Percentiles rank a stretch among this genome's conserved stretches.
phyloP scores from a whole-genome alignment of 2,888 invertebrate species.

The Dasysyrphus tricinctus region DNA sequence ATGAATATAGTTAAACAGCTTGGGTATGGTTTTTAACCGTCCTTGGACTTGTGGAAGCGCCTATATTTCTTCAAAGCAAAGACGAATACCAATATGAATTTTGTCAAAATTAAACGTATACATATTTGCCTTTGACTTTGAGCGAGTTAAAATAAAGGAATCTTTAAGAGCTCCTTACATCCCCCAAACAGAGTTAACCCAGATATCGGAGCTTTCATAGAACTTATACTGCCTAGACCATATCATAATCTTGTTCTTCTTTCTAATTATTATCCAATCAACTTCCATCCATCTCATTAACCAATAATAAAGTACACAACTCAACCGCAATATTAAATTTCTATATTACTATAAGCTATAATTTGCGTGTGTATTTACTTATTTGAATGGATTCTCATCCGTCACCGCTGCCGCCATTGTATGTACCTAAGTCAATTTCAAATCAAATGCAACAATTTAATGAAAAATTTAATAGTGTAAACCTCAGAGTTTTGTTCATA shows the following conservation, averaged over 20 bases:
- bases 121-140: too few relatives aligned
- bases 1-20: too few relatives aligned
- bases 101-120: too few relatives aligned
- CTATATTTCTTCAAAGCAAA: too few relatives aligned
- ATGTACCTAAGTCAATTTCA: conserved; percentile 12
- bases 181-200: too few relatives aligned
- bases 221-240: background rate
- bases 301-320: background rate
- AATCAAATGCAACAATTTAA: conserved; percentile 44
- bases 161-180: too few relatives aligned
- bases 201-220: background rate
- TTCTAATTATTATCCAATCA: conserved; percentile 15
- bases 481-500: background rate
- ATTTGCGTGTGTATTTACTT: background rate
- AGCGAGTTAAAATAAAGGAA: too few relatives aligned
- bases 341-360: background rate
- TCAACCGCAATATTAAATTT: conserved; percentile 1
- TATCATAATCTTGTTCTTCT: background rate
- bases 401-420: background rate
- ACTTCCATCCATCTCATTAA: conserved; percentile 5
- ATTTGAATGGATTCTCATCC: conserved; percentile 2
- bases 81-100: too few relatives aligned
- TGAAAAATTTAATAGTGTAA: conserved; percentile 10
- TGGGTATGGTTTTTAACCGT: too few relatives aligned
- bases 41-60: too few relatives aligned